Base-by-base conservation (phyloP, 1,140 invertebrate genomes). In the Leptinotarsa lineolata region DNA sequence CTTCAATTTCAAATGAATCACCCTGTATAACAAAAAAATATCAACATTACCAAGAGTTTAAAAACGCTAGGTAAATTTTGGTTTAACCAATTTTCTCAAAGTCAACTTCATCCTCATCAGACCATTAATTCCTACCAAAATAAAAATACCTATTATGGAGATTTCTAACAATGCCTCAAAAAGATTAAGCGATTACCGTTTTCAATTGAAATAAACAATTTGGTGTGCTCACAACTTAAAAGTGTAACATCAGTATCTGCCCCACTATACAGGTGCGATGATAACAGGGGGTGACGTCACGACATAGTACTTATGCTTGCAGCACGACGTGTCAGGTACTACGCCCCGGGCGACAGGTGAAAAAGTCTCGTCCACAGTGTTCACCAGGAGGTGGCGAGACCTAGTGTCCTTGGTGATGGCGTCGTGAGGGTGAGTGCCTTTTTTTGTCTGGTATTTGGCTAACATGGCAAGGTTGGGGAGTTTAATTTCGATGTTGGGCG, bases 291-390 rank as follows among this genome's bases (percentile, higher is more conserved):
- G 30, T 66, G 64, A 66, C 64, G 64, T 39, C 22, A 66, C 61
- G 22, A 18, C n/a, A 66, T 22, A 66, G 64, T 66, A 66, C 64
- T 66, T 66, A 66, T 66, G 64, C 22, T 66, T 15, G 64, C 64
- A 39, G 64, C 12, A 54, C 60, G 59, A 72, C 63, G 63, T 72
- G 71, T 72, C 71, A 72, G 71, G 71, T 72, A 65, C 54, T 66
- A 72, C 61, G 63, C 61, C 71, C 61, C 64, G 45, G 63, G 61
- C 71, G 44, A 66, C 71, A 72, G 30, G 61, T 44, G 22, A 72
- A 24, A 46, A 66, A 68, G 20, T 69, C 68, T 30, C 39, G 22
- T 54, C 30, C 30, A 11, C 48, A 54, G 48, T 54, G 48, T 18
- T 15, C 48, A 54, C 48, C 48, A 18, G 48, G 48, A 54, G 48